Evolutionary conservation across 2,888 invertebrate genomes (phyloP).

Genomic region (Pharmacophagus antenor): DNA sequence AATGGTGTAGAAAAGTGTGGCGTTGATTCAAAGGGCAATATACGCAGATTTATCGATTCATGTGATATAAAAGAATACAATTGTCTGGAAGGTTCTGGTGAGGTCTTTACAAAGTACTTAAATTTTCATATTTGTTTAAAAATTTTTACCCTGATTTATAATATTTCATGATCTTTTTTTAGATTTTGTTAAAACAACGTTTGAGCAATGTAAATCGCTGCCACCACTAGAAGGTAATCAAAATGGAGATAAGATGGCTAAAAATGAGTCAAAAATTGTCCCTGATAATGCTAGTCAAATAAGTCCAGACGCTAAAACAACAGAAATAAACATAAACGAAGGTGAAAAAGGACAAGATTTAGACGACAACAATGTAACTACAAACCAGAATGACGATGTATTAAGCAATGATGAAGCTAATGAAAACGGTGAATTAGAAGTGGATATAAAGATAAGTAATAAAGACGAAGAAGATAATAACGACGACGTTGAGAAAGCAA

Average conservation of each 20-base stretch:
- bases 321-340: not conserved
- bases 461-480: slow-evolving; percentile 4
- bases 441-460: not conserved
- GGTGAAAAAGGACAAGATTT: not conserved
- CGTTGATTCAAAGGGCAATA: slow-evolving; percentile 36
- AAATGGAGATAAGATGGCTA: not conserved
- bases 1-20: slow-evolving; percentile 55
- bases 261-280: not conserved
- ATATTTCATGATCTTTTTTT: slow-evolving; percentile 33
- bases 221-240: slow-evolving; percentile 32
- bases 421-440: not conserved
- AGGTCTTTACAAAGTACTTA: slow-evolving; percentile 17
- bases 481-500: slow-evolving; percentile 2
- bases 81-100: slow-evolving; percentile 54
- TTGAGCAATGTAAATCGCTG: slow-evolving; percentile 40
- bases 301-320: not conserved
- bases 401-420: not conserved
- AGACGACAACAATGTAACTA: not conserved
- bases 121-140: not conserved
- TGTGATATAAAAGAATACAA: slow-evolving; percentile 69
- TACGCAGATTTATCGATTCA: slow-evolving; percentile 56
- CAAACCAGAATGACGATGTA: not conserved
- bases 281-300: not conserved
- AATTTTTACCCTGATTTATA: not conserved
- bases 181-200: slow-evolving; percentile 43